Evolutionary conservation across 2,113 vertebrate genomes (phyloP).

Genomic region (Scomber colias): DNA sequence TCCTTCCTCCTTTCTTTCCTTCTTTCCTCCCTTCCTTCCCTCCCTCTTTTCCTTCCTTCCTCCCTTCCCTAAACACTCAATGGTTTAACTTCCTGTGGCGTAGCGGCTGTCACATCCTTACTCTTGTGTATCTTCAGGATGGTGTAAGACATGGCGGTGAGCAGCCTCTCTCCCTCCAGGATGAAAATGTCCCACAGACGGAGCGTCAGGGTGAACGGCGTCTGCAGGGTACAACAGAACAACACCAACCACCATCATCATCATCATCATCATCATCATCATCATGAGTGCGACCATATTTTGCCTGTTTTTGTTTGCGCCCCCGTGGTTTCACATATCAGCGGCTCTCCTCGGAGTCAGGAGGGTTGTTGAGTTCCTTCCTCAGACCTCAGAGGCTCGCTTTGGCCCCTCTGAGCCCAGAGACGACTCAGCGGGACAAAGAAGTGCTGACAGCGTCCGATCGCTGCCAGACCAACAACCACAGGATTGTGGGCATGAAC

Average conservation of each 20-base stretch:
- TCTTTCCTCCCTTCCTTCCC: no score
- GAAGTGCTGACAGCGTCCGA: slow-evolving; percentile 73
- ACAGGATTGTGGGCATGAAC: slow-evolving; percentile 69
- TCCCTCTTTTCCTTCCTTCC: no score
- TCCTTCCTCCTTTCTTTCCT: no score
- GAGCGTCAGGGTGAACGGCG: slow-evolving; percentile 89
- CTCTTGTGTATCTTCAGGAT: slow-evolving; percentile 90
- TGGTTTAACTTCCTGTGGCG: no score
- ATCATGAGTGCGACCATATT: no score
- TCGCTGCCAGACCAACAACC: slow-evolving; percentile 67
- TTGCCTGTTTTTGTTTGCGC: neutral
- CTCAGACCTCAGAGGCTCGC: slow-evolving; percentile 63
- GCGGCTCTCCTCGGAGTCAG: slow-evolving; percentile 37
- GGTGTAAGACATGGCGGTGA: slow-evolving; percentile 90
- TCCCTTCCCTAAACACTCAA: no score
- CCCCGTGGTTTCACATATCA: slow-evolving; percentile 13
- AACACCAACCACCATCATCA: neutral
- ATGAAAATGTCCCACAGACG: slow-evolving; percentile 92
- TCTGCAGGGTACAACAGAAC: slow-evolving; percentile 75
- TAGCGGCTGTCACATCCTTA: slow-evolving; percentile 67
- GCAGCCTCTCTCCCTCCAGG: slow-evolving; percentile 88
- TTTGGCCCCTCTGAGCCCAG: slow-evolving; percentile 7
- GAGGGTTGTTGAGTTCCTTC: slow-evolving; percentile 45
- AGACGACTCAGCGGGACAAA: slow-evolving; percentile 20
- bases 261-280: no score